Base-by-base conservation (phyloP, 1,140 invertebrate genomes). In the Drosophila fuyamai region DNA sequence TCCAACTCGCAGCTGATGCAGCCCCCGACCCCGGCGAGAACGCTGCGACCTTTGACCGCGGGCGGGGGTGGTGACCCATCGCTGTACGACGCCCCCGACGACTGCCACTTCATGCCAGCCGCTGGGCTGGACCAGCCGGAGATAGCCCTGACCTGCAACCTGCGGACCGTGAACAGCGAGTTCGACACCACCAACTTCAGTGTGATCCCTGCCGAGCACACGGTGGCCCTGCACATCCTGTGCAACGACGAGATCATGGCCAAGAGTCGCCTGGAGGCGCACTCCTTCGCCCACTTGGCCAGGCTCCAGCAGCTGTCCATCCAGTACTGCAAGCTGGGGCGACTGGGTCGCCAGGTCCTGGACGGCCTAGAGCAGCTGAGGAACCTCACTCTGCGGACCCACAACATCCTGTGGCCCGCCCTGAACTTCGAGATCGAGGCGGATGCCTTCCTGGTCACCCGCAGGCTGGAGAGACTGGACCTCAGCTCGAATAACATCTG, bases 401-500 rank as follows among this genome's bases (percentile, higher is more conserved):
- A 95, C 90, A 97, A 97, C 90, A 96, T 95, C 10, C 95, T 95
- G 82, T 97, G 96, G 95, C 94, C 94, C 51, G 95, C 94, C 23
- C 95, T 97, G 91, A 96, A 95, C 80, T 94, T 98, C 75, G 96
- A 97, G 83, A 94, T 98, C 70, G 95, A 95, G 68, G 93, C 94
- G 8, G 95, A 95, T 58, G 96, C 95, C 62, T 98, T 97, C 91
- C 93, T 93, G 23, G 94, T 94, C 44, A 94, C 96, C 44, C 93
- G 95, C 65, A 95, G 96, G 85, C 93, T 97, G 81, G 96, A 97
- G 93, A 94, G 95, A 70, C 94, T 98, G 54, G 97, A 98, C 92
- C 93, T 98, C 35, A 97, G 96, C 81, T 95, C 95, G 77, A 98
- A 98, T 91, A 97, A 97, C 90, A 96, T 98, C 74, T 97, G 96